phyloP scores from a whole-genome alignment of 2,797 vertebrate genomes.

The Molossus molossus region DNA sequence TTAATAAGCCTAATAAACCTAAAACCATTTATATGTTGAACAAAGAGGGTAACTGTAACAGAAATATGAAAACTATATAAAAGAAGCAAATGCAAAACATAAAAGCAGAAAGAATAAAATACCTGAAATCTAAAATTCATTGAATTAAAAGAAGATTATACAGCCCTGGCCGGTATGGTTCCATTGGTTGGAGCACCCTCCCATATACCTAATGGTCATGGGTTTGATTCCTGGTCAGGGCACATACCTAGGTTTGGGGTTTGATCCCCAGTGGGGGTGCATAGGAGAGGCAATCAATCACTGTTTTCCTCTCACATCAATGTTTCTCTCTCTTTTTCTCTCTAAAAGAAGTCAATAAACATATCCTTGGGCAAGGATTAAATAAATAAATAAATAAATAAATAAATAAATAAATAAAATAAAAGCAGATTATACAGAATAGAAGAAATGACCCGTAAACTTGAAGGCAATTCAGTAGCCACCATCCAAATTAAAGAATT shows the following conservation, averaged over 20 bases:
- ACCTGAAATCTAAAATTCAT: conserved; percentile 23
- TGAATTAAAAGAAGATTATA: neutral
- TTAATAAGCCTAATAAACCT: neutral
- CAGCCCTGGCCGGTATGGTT: no score
- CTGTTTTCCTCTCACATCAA: no score
- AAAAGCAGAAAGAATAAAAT: conserved; percentile 42
- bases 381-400: no score
- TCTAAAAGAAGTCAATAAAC: no score
- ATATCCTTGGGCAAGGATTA: no score
- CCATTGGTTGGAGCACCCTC: no score
- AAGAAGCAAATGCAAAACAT: conserved; percentile 7
- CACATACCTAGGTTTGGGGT: no score
- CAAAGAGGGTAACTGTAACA: neutral
- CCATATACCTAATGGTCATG: no score
- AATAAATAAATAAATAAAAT: neutral
- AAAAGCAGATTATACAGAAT: neutral
- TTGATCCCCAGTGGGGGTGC: no score
- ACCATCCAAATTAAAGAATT: neutral
- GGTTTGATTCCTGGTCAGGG: no score
- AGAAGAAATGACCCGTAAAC: neutral
- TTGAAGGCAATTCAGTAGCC: neutral
- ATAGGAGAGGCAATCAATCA: no score
- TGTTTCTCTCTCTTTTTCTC: no score
- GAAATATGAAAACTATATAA: conserved; percentile 17
- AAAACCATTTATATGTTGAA: neutral